Base-by-base conservation (phyloP, 2,888 invertebrate genomes). In the Pelosia muscerda region DNA sequence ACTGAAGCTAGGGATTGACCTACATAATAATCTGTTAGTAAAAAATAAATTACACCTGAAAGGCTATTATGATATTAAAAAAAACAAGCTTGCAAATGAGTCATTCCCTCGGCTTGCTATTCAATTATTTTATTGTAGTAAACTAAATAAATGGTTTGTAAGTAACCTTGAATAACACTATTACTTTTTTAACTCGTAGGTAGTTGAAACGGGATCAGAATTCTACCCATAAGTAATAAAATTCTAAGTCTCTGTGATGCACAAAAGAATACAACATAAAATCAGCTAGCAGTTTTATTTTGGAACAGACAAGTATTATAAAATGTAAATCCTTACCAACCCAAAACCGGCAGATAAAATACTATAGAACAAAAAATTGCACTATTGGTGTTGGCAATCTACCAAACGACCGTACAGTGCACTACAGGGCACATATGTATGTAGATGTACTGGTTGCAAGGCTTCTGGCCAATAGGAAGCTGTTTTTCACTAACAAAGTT, bases 401-500 rank as follows among this genome's bases (percentile, higher is more conserved):
- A 31, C 63, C 63, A 64, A 64, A 64, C 63, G 34, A 57, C 56
- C 31, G 23, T 38, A 42, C 38, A 64, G 56, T 19, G 26, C 56
- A 56, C 25, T 64, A 64, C 42, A 57, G 64, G 26, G 26, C 56
- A 57, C 49, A n/a, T 57, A 57, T 6, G 57, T 56, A 55, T 23
- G 34, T 38, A 49, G 49, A 63, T 63, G 15, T 15, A 54, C 19
- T 31, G 55, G 63, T 63, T 54, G 26, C 31, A 63, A 25, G 31
- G 55, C 38, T 63, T 56, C 2, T 56, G 38, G 63, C 55, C 6
- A 55, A 49, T 8, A n/a, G 49, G n/a, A 25, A 34, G 25, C 31
- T 63, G 56, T 49, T 49, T 49, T 49, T 49, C 9, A 49, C n/a
- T 49, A 49, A n/a, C 49, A 49, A 2, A 49, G n/a, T n/a, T 49